Evolutionary conservation across 2,113 vertebrate species (phyloP), one percentile per base, ranked within the genome.

Genomic region (Gallinago jamesoni): DNA sequence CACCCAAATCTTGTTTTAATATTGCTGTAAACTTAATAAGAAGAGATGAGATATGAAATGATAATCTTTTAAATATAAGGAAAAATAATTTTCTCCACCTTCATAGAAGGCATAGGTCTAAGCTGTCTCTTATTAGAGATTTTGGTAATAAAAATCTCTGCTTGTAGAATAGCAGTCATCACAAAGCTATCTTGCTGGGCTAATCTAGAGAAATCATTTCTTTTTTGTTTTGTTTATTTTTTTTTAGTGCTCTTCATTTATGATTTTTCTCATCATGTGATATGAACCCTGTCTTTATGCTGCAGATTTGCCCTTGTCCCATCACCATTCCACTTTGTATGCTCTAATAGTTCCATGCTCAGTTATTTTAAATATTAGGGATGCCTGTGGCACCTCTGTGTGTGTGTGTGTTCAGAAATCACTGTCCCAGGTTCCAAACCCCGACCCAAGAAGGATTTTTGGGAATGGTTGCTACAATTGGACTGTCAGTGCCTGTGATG

Each of bases 1-100:
- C 96, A 95, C 91, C 80, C 92, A 97, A 97, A 97, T 96, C 96
- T 97, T 97, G 96, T 97, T 97, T 97, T 96, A 97, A 97, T 97
- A 97, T 97, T 97, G 92, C 97, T 96, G 92, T 97, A 95, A 96
- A 97, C 95, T 92, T 96, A 97, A 97, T 97, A 97, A 97, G 96
- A 85, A 68, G 82, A 94, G 96, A 97, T 97, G 95, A 94, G 97
- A 97, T 97, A 94, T 50, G 89, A 80, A 81, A 76, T 15, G 92
- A 95, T 97, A 96, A 97, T 97, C 96, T 97, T 94, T 81, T 30
- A 96, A 97, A 96, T 96, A 89, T 80, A 97, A 92, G 92, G 94
- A n/a, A 76, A 93, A 97, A 97, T 96, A 84, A 97, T 97, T 97
- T 96, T 96, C 91, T 97, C n/a, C 70, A 76, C 96, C 91, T 96